Base-by-base conservation (phyloP, 1,140 invertebrate species). In the Sinella curviseta region DNA sequence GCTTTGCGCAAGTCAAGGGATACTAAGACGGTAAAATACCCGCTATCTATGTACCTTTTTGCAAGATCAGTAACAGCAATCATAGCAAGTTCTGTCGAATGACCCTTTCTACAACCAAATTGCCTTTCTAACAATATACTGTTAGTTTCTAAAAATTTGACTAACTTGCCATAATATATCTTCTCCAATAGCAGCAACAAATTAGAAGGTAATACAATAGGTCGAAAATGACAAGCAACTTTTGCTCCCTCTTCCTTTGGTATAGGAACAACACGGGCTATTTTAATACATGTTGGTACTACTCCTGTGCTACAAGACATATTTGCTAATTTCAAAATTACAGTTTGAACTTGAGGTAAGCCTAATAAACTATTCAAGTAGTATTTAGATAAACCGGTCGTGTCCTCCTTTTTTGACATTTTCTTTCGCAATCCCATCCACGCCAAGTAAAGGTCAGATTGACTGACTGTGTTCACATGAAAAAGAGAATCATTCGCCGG, bases 41-140 rank as follows among this genome's bases (percentile, higher is more conserved):
- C 77, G 16, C 75, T 57, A 55, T 54, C 39, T 55, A 82, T 48
- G 31, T 33, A 75, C 39, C 34, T 28, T 48, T 81, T 60, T 70
- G 57, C 57, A 35, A 31, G 33, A 20, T 74, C 76, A n/a, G 57
- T 77, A 3, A 75, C 26, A 16, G 35, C 35, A 57, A 78, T 55
- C 26, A 78, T 73, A 12, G 67, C 77, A 33, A 65, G 74, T 55
- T 78, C 74, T 14, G 74, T 78, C n/a, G 77, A 74, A 35, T 81
- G 57, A 48, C 34, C 48, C 16, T 55, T 35, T 54, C 78, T 65
- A 34, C 34, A 81, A 8, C 74, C 76, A 76, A 81, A 81, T 57
- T 81, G 77, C 24, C 24, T 1, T 26, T 78, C 48, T 0, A 3
- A 55, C 12, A 80, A 26, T 35, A 77, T 74, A 26, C 20, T 77